Evolutionary conservation across 30 jellyfish, hydroid and myxozoan genomes (phyloP), one percentile per base, ranked within the genome.

Genomic region (Cassiopea andromeda): DNA sequence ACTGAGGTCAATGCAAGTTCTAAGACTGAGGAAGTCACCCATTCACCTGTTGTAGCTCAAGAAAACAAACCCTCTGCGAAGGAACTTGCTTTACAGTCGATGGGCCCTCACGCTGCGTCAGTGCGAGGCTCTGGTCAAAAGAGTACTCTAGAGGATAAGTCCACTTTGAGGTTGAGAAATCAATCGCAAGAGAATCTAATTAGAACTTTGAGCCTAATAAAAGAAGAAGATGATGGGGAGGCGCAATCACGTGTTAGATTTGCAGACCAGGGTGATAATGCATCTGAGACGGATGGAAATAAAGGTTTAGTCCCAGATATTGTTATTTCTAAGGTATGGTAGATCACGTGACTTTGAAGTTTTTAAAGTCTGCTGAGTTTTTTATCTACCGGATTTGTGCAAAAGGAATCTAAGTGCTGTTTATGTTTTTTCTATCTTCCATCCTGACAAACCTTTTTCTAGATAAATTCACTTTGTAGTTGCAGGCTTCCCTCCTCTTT

Each of bases 31-130:
- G 78, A 8, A 18, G 75, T 46, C 8, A 44, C 4, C 60, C 14
- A 27, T 54, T 46, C 67, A 18, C 74, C 77, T 18, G 47, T 44
- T 48, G 79, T 73, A 72, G 59, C 69, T 13, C 80, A 77, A 48
- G 97, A 87, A 2, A 19, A 67, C 47, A 54, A 71, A 10, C 78
- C 48, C 60, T 46, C 90, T 48, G 95, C 94, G 45, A 89, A 88
- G 94, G 96, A 88, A 57, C 87, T 87, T 60, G 99, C 99, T 13
- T 77, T 96, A 50, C 98, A 94, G 64, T 87, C 98, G 17, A 96
- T 96, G 99, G 99, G 99, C 27, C 44, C 73, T 12, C 92, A 88
- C 54, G 99, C 99, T 2, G 60, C 89, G 46, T 49, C 77, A 27
- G 94, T 89, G 54, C 83, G 90, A 57, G 92, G 72, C 44, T 60